A percentile compares a stretch with the other conserved stretches of the same genome.
phyloP scores from a whole-genome alignment of 1,140 invertebrate genomes.

The Dreissena rostriformis region DNA sequence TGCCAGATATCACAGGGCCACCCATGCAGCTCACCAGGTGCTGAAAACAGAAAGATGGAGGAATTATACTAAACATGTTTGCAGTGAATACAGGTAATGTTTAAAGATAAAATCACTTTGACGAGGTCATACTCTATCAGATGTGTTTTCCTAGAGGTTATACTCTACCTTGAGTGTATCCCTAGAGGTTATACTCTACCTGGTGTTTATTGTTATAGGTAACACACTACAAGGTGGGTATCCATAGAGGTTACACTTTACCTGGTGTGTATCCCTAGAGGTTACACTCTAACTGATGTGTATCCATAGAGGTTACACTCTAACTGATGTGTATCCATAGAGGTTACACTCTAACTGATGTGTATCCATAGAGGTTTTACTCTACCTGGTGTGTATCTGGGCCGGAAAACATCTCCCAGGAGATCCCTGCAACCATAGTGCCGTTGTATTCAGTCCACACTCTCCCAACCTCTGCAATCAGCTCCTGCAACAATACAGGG shows the following conservation, averaged over 20 bases:
- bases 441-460: slow-evolving; percentile 80
- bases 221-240: not conserved
- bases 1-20: slow-evolving; percentile 82
- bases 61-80: not conserved
- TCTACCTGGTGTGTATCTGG: slow-evolving; percentile 82
- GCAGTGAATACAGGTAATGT: too few species aligned
- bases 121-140: not conserved
- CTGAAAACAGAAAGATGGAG: slow-evolving; percentile 62
- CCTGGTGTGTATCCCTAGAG: not conserved
- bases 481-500: slow-evolving; percentile 69
- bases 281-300: too few species aligned
- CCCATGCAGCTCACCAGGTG: slow-evolving; percentile 85
- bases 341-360: too few species aligned
- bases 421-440: slow-evolving; percentile 81
- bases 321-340: too few species aligned
- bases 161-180: not conserved
- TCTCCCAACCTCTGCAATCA: slow-evolving; percentile 80
- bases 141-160: not conserved
- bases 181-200: not conserved
- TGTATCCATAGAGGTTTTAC: too few species aligned
- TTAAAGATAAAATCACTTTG: too few species aligned
- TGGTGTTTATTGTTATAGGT: not conserved
- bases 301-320: too few species aligned
- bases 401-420: slow-evolving; percentile 82
- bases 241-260: not conserved